Evolutionary conservation across 2,888 invertebrate species (phyloP).

Genomic region (Dolichopus griseipennis): DNA sequence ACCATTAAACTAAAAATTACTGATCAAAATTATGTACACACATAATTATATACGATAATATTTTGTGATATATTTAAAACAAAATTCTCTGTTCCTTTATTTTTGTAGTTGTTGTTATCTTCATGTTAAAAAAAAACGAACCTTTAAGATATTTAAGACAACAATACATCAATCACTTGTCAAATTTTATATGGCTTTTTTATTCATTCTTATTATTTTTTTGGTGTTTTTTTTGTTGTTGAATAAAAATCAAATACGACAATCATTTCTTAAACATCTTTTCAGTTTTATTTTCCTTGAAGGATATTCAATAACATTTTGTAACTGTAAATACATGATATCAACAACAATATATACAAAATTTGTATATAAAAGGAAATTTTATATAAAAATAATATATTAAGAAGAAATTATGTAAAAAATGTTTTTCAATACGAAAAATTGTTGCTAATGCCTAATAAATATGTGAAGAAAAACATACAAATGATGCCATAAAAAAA

Average conservation of each 20-base stretch:
- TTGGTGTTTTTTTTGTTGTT: not conserved
- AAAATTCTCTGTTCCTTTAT: too few species aligned
- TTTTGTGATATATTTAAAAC: too few species aligned
- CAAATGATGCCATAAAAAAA: not conserved
- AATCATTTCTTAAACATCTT: not conserved
- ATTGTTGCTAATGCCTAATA: not conserved
- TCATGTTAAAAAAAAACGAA: not conserved
- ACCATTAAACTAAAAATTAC: too few species aligned
- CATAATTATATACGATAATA: too few species aligned
- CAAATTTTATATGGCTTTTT: slow-evolving; percentile 2
- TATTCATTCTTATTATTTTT: too few species aligned
- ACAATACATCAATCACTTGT: not conserved
- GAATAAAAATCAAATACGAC: not conserved
- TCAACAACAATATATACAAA: too few species aligned
- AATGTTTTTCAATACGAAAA: not conserved
- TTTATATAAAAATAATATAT: too few species aligned
- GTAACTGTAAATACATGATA: too few species aligned
- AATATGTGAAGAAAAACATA: not conserved
- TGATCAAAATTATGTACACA: too few species aligned
- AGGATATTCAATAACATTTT: too few species aligned
- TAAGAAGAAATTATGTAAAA: not conserved
- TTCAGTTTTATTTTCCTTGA: not conserved
- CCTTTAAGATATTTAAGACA: not conserved
- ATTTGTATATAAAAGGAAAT: too few species aligned
- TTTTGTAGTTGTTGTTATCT: too few species aligned